A percentile compares a stretch with the other conserved stretches of the same genome.
Conservation (phyloP, 2,797 vertebrate genomes). For the Mallotus villosus region DNA sequence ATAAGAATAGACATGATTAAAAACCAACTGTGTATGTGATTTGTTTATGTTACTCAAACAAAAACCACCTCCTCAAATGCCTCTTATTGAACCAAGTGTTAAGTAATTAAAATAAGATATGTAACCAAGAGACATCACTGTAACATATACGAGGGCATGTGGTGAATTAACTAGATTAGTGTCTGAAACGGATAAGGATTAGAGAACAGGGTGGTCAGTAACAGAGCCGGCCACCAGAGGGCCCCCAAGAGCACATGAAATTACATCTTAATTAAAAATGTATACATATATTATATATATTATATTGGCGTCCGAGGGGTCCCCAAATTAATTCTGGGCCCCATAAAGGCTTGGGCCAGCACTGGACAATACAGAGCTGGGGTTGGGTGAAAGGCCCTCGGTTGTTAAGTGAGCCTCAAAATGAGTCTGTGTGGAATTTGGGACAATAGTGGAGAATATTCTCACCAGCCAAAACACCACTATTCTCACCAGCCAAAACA, state of each 20-base stretch:
- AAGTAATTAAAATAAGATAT: background rate
- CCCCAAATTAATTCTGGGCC: too few relatives aligned
- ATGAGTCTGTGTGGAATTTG: constrained; percentile 14
- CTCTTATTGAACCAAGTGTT: constrained; percentile 2
- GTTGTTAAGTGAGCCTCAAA: constrained; percentile 32
- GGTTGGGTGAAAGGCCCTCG: constrained; percentile 39
- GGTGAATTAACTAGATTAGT: background rate
- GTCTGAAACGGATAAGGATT: background rate
- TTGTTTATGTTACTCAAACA: background rate
- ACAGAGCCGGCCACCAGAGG: too few relatives aligned
- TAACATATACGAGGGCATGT: background rate
- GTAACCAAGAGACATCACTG: background rate
- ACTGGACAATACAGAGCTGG: background rate
- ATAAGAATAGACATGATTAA: background rate
- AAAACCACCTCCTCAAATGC: background rate
- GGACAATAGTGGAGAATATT: background rate
- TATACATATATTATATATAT: too few relatives aligned
- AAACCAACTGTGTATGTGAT: background rate
- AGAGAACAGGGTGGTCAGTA: background rate
- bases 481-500: too few relatives aligned
- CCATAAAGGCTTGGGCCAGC: too few relatives aligned
- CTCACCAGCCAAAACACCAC: background rate
- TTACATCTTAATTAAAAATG: too few relatives aligned
- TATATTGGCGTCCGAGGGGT: too few relatives aligned
- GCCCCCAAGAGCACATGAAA: too few relatives aligned